phyloP scores from a whole-genome alignment of 2,888 invertebrate species.

The Brenthis ino region DNA sequence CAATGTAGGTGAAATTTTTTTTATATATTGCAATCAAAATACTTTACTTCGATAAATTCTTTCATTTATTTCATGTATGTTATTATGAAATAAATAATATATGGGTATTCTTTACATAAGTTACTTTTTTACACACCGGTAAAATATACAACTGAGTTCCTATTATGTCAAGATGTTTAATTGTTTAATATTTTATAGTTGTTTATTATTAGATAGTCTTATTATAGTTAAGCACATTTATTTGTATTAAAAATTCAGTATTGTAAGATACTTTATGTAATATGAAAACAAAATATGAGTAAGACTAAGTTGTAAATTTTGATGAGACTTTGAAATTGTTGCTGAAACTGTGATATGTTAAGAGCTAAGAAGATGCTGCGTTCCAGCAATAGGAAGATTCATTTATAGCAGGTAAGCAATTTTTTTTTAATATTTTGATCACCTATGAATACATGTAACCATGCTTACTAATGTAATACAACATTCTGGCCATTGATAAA shows the following conservation, averaged over 20 bases:
- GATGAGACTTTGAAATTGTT: conserved; percentile 1
- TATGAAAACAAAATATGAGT: neutral
- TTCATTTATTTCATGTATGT: no score
- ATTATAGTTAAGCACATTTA: conserved; percentile 4
- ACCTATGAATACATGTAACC: no score
- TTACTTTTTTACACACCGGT: conserved; percentile 37
- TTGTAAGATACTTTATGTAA: neutral
- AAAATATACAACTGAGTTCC: conserved; percentile 37
- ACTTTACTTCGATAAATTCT: conserved; percentile 42
- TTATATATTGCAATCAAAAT: conserved; percentile 55
- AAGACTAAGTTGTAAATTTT: conserved; percentile 6
- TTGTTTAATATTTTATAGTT: conserved; percentile 17
- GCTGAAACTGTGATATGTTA: conserved; percentile 7
- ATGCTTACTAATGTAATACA: no score
- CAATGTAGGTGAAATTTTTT: conserved; percentile 66
- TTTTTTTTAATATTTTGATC: neutral
- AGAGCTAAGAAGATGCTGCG: conserved; percentile 6
- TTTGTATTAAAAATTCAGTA: neutral
- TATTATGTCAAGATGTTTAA: conserved; percentile 60
- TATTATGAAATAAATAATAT: conserved; percentile 41
- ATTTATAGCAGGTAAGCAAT: conserved; percentile 3
- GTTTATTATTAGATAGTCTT: conserved; percentile 6
- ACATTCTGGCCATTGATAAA: no score
- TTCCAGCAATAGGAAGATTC: neutral
- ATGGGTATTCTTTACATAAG: conserved; percentile 49